Evolutionary conservation across 2,113 vertebrate genomes (phyloP).

Genomic region (Canis aureus): DNA sequence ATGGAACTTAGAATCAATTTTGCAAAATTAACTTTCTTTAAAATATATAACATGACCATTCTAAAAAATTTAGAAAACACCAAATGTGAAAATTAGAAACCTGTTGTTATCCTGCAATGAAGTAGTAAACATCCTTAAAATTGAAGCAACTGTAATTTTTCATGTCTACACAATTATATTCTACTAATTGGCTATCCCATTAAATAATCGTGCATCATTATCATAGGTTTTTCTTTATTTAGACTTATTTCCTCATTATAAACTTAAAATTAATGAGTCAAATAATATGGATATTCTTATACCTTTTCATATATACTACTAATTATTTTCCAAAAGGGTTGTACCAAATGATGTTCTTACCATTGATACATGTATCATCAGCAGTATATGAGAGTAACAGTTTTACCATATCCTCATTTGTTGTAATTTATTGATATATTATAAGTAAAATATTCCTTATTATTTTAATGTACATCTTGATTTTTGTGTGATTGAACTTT

Average conservation of each 20-base stretch:
- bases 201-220: background rate
- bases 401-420: background rate
- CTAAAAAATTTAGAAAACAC: background rate
- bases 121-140: background rate
- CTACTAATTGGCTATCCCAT: background rate
- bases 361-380: background rate
- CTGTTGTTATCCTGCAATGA: background rate
- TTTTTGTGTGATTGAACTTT: background rate
- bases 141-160: slow-evolving; percentile 36
- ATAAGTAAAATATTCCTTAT: background rate
- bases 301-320: slow-evolving; percentile 5
- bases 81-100: slow-evolving; percentile 2
- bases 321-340: background rate
- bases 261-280: background rate
- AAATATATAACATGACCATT: background rate
- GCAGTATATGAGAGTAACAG: background rate
- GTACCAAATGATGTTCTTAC: background rate
- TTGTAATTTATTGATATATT: background rate
- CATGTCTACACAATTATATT: background rate
- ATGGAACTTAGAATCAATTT: slow-evolving; percentile 26
- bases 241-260: slow-evolving; percentile 13
- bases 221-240: background rate
- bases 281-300: slow-evolving; percentile 20
- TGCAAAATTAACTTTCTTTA: slow-evolving; percentile 44
- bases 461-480: background rate